A percentile compares a stretch with the other conserved stretches of the same genome.
Evolutionary conservation across 2,113 vertebrate species (phyloP).

Genomic region (Engystomops pustulosus): DNA sequence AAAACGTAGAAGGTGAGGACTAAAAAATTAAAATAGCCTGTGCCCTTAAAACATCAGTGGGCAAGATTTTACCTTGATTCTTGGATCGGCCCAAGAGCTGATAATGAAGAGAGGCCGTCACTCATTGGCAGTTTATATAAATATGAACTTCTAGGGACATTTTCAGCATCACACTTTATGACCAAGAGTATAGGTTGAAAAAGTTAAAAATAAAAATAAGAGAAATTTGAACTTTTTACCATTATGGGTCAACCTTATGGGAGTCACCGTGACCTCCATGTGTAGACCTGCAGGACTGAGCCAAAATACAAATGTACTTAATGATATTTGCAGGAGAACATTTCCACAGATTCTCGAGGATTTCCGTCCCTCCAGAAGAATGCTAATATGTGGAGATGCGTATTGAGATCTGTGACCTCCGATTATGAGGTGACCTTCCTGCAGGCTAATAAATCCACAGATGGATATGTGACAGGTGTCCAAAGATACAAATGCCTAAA

Average conservation of each 20-base stretch:
- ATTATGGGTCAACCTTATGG: not conserved
- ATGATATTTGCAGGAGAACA: slow-evolving; percentile 13
- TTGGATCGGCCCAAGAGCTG: no score
- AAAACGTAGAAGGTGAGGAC: no score
- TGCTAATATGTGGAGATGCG: not conserved
- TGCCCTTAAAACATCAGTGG: no score
- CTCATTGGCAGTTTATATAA: no score
- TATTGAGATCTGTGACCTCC: not conserved
- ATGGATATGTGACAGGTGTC: slow-evolving; percentile 4
- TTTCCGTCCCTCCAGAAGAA: not conserved
- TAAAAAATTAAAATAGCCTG: no score
- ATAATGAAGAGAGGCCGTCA: no score
- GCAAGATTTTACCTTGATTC: no score
- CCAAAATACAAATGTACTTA: slow-evolving; percentile 20
- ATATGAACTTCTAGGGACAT: no score
- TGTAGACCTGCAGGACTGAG: not conserved
- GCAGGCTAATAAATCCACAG: slow-evolving; percentile 30
- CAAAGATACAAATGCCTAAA: not conserved
- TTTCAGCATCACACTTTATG: no score
- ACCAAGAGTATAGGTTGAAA: no score
- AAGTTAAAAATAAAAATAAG: no score
- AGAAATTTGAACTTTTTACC: not conserved
- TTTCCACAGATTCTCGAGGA: not conserved
- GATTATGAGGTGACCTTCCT: slow-evolving; percentile 28
- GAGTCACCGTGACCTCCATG: not conserved